These are phyloP conservation scores for Selenia dentaria DNA, from an alignment of 2,888 invertebrate species.

Conservation along the genomic window DNA sequence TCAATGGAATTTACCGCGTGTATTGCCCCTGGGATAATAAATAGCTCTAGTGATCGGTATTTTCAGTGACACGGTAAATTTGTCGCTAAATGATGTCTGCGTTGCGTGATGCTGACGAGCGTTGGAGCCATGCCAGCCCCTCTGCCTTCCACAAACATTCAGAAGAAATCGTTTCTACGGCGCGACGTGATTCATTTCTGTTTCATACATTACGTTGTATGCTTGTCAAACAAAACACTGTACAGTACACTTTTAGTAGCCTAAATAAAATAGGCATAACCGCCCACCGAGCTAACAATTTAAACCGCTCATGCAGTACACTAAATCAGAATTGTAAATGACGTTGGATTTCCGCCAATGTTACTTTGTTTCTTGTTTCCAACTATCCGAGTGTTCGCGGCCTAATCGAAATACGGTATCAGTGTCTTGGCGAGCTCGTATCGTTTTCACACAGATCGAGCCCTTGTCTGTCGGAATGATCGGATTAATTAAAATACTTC, in stretches of 20 bases:
- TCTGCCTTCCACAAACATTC: slow-evolving; percentile 52
- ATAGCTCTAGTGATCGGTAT: slow-evolving; percentile 42
- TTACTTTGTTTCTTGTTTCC: slow-evolving; percentile 71
- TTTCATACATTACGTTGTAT: slow-evolving; percentile 48
- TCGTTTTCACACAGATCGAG: slow-evolving; percentile 27
- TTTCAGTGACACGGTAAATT: slow-evolving; percentile 54
- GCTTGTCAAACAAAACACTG: slow-evolving; percentile 49
- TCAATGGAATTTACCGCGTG: slow-evolving; percentile 38
- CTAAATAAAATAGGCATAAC: slow-evolving; percentile 31
- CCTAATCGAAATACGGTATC: slow-evolving; percentile 57
- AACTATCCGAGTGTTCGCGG: slow-evolving; percentile 58
- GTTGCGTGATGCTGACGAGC: slow-evolving; percentile 65
- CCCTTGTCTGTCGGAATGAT: slow-evolving; percentile 19
- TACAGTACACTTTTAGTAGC: slow-evolving; percentile 38
- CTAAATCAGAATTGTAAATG: slow-evolving; percentile 73
- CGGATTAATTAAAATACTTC: slow-evolving; percentile 29
- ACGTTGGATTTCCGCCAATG: slow-evolving; percentile 75
- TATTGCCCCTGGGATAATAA: slow-evolving; percentile 43
- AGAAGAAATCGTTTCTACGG: slow-evolving; percentile 51
- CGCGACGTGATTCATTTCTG: slow-evolving; percentile 46
- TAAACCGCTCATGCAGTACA: slow-evolving; percentile 64
- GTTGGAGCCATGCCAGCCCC: slow-evolving; percentile 63
- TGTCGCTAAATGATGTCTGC: slow-evolving; percentile 67
- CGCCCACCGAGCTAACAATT: slow-evolving; percentile 45
- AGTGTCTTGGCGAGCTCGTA: slow-evolving; percentile 39